phyloP scores from a whole-genome alignment of 2,797 vertebrate species.

The Typhlichthys eigenmanni region DNA sequence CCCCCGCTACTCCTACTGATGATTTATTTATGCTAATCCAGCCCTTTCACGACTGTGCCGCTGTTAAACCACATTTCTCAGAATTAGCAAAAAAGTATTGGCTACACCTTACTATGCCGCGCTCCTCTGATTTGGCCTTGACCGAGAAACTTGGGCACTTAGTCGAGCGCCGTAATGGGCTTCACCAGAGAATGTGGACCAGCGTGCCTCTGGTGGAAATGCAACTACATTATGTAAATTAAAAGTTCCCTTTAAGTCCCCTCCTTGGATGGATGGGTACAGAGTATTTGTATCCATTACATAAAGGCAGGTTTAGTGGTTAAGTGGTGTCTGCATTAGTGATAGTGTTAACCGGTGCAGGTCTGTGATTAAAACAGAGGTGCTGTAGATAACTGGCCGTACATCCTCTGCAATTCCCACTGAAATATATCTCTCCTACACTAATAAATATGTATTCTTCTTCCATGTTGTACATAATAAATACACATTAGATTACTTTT shows the following conservation, averaged over 20 bases:
- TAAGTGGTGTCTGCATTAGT: conserved; percentile 15
- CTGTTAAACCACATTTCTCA: too few relatives aligned
- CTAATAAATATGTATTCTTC: conserved; percentile 60
- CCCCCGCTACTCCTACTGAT: too few relatives aligned
- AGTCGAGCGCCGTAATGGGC: conserved; percentile 25
- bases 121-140: too few relatives aligned
- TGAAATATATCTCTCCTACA: conserved; percentile 19
- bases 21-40: too few relatives aligned
- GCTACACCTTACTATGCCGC: too few relatives aligned
- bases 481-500: conserved; percentile 71
- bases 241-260: conserved; percentile 16
- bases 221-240: conserved; percentile 22
- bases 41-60: too few relatives aligned
- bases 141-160: too few relatives aligned
- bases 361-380: conserved; percentile 54
- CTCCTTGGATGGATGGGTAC: conserved; percentile 30
- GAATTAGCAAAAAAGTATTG: too few relatives aligned
- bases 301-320: conserved; percentile 31
- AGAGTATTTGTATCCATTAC: conserved; percentile 48
- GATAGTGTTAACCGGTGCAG: conserved; percentile 35
- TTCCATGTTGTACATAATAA: conserved; percentile 62
- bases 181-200: conserved; percentile 10
- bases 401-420: conserved; percentile 21
- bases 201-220: conserved; percentile 25
- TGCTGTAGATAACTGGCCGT: conserved; percentile 35